Evolutionary conservation across 2,888 invertebrate genomes (phyloP).

Genomic region (Leistus spinibarbis): DNA sequence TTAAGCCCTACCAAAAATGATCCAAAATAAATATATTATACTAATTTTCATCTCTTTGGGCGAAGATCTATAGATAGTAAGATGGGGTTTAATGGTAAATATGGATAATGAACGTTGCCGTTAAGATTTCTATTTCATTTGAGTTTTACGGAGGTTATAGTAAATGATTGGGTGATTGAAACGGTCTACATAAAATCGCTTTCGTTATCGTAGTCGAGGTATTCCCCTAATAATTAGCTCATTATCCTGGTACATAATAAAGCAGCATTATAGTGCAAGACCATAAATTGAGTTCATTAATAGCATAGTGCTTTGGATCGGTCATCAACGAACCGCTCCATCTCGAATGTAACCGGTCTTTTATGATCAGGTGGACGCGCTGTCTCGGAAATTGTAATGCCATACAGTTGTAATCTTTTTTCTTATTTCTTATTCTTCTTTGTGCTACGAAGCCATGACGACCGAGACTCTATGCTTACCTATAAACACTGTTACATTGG

Average conservation of each 20-base stretch:
- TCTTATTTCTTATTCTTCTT: neutral
- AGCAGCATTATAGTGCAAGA: conserved; percentile 11
- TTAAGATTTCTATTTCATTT: neutral
- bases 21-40: no score
- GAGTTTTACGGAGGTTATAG: neutral
- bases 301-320: neutral
- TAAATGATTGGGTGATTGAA: neutral
- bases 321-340: neutral
- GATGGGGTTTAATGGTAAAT: no score
- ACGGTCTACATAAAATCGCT: neutral
- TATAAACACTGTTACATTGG: neutral
- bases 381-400: neutral
- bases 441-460: neutral
- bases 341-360: conserved; percentile 5
- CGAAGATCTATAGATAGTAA: no score
- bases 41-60: no score
- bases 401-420: neutral
- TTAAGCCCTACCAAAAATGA: no score
- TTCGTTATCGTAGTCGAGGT: neutral
- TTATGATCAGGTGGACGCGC: neutral
- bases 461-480: neutral
- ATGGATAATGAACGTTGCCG: no score
- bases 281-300: conserved; percentile 15
- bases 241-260: conserved; percentile 13
- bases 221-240: conserved; percentile 1